These are phyloP conservation scores for Phoebastria nigripes DNA, from an alignment of 2,797 vertebrate species.

Conservation along the genomic window DNA sequence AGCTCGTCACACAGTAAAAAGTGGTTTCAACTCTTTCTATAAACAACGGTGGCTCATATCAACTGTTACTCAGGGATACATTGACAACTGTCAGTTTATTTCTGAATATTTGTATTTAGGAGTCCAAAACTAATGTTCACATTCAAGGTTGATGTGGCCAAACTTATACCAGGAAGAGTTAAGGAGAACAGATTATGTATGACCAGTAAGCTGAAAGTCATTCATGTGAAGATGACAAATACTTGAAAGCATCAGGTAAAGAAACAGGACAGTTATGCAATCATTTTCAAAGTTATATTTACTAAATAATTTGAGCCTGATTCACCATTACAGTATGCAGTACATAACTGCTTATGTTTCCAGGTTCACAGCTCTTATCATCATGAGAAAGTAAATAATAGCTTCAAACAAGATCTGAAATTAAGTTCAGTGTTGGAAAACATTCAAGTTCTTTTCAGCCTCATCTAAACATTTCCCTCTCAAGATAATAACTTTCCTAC, in stretches of 20 bases:
- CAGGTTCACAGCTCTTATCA: not conserved
- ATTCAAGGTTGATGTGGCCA: not conserved
- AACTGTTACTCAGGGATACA: not conserved
- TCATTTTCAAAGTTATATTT: not conserved
- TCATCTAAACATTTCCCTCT: conserved; percentile 26
- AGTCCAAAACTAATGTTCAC: not conserved
- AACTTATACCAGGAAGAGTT: not conserved
- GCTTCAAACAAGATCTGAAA: not conserved
- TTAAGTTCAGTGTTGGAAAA: conserved; percentile 24
- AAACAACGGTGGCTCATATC: not conserved
- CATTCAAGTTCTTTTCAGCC: not conserved
- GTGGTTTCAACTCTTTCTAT: not conserved
- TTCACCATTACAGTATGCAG: not conserved
- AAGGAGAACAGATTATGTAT: not conserved
- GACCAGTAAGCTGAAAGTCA: not conserved
- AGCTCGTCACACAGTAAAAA: not conserved
- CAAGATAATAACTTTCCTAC: conserved; percentile 9
- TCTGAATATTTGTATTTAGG: not conserved
- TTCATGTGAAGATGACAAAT: not conserved
- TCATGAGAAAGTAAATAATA: conserved; percentile 15
- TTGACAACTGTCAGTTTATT: not conserved
- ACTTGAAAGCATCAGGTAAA: not conserved
- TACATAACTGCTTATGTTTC: not conserved
- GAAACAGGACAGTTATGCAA: not conserved
- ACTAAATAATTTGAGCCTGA: not conserved